These are phyloP conservation scores for Carduelis carduelis DNA, from an alignment of 2,797 vertebrate genomes.

Conservation along the genomic window DNA sequence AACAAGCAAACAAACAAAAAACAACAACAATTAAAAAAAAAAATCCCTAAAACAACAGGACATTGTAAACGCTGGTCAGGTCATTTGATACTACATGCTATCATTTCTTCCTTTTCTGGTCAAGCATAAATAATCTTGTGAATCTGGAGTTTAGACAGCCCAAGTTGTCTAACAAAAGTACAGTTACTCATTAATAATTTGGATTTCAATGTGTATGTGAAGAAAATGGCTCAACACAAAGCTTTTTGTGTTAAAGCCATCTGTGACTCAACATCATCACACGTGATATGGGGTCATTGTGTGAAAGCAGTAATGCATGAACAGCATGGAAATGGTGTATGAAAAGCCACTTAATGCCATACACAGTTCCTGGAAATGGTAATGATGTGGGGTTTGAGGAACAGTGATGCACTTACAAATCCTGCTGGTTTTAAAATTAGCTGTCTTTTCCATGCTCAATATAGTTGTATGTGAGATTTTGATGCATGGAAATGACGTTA, in stretches of 20 bases:
- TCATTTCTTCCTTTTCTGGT: background rate
- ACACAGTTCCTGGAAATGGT: background rate
- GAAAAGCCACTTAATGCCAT: background rate
- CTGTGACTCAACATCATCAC: constrained; percentile 11
- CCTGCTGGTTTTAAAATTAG: background rate
- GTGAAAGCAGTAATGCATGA: background rate
- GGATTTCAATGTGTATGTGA: constrained; percentile 1
- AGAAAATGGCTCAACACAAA: constrained; percentile 17
- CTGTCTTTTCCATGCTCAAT: background rate
- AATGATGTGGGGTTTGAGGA: background rate
- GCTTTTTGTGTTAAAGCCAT: constrained; percentile 18
- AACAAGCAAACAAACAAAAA: background rate
- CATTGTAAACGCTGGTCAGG: background rate
- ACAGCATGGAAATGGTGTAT: background rate
- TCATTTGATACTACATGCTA: background rate
- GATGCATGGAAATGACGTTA: constrained; percentile 19
- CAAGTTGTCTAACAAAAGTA: constrained; percentile 12
- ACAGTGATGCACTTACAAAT: background rate
- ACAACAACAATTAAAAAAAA: background rate
- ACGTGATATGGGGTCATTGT: background rate
- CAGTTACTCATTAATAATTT: constrained; percentile 42
- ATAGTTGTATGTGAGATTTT: background rate
- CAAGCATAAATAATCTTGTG: background rate
- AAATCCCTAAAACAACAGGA: background rate
- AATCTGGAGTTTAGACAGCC: background rate